Evolutionary conservation across 2,113 vertebrate genomes (phyloP).

Genomic region (Hylia prasina): DNA sequence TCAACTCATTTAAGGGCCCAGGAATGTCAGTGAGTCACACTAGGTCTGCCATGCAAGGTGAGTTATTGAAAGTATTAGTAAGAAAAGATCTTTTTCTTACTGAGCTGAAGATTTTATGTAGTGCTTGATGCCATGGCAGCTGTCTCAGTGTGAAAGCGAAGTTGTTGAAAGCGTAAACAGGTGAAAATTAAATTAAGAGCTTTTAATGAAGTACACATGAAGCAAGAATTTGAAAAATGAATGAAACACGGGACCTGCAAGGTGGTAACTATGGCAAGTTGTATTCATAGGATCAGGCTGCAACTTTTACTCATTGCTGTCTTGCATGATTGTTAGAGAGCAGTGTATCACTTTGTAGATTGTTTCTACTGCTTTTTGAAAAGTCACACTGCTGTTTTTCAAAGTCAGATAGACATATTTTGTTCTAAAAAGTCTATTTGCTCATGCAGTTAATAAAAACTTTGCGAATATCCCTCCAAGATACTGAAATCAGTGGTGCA

Average conservation of each 20-base stretch:
- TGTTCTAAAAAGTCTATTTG: background rate
- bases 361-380: background rate
- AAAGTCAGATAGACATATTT: background rate
- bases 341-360: background rate
- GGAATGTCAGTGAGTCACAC: constrained; percentile 34
- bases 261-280: background rate
- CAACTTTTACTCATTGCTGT: background rate
- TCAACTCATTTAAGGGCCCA: constrained; percentile 23
- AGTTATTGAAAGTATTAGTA: constrained; percentile 5
- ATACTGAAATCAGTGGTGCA: background rate
- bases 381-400: background rate
- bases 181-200: constrained; percentile 46
- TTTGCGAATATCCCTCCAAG: background rate
- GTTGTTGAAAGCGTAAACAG: constrained; percentile 16
- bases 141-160: background rate
- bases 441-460: background rate
- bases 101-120: constrained; percentile 11
- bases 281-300: background rate
- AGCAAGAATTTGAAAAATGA: background rate
- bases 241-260: background rate
- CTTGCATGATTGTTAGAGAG: background rate
- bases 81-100: constrained; percentile 14
- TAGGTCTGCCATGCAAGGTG: constrained; percentile 17
- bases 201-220: constrained; percentile 11
- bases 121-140: background rate